phyloP scores from a whole-genome alignment of 2,797 vertebrate genomes.

The Darevskia nairensis region DNA sequence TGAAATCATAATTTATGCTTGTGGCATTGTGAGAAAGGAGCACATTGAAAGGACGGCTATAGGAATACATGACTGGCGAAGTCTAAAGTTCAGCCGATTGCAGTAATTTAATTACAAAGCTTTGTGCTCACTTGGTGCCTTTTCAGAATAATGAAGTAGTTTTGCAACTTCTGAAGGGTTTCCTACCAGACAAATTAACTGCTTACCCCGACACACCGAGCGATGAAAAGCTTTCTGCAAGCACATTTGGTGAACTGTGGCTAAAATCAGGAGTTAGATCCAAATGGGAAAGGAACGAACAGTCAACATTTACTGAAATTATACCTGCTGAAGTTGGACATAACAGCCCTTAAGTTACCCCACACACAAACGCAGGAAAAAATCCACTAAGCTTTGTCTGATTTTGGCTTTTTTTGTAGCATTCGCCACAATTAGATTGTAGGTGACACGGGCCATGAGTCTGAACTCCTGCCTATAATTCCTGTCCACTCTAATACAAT shows the following conservation, averaged over 20 bases:
- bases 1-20: conserved; percentile 15
- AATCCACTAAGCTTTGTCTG: not conserved
- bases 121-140: conserved; percentile 19
- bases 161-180: conserved; percentile 3
- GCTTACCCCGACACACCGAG: not conserved
- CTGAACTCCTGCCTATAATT: not conserved
- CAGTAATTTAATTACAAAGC: conserved; percentile 39
- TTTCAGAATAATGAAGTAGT: conserved; percentile 33
- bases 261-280: not conserved
- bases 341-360: not conserved
- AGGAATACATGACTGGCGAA: conserved; percentile 23
- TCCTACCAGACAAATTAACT: conserved; percentile 21
- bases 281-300: not conserved
- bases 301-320: not conserved
- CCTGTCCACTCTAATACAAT: not conserved
- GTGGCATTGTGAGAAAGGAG: conserved; percentile 5
- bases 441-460: not conserved
- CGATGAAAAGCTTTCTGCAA: conserved; percentile 9
- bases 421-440: not conserved
- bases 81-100: conserved; percentile 19
- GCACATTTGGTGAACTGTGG: not conserved
- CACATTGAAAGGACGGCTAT: not conserved
- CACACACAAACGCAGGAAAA: not conserved
- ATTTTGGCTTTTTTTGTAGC: too few relatives aligned
- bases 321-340: not conserved